Conservation (phyloP, 2,888 invertebrate genomes). For the Metalampra italica region DNA sequence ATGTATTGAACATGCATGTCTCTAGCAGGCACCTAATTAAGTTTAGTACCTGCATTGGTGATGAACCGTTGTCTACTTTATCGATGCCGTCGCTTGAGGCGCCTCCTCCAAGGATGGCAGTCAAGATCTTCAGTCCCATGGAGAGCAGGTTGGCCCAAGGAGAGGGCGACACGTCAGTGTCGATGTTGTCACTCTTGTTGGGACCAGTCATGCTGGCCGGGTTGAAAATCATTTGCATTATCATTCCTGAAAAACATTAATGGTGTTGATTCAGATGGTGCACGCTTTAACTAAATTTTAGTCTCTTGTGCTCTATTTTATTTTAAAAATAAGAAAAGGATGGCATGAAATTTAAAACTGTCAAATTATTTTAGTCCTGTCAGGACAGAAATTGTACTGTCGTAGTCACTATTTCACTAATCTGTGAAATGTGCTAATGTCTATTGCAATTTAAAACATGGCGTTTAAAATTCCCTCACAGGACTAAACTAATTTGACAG, state of each 20-base stretch:
- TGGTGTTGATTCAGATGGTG: too few relatives aligned
- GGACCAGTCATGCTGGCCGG: slow-evolving; percentile 81
- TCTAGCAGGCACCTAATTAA: not conserved
- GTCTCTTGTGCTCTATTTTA: too few relatives aligned
- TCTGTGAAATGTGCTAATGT: too few relatives aligned
- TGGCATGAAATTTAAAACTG: too few relatives aligned
- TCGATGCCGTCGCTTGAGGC: slow-evolving; percentile 90
- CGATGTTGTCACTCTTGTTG: slow-evolving; percentile 88
- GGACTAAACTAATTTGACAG: too few relatives aligned
- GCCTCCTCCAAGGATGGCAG: slow-evolving; percentile 89
- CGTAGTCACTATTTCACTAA: too few relatives aligned
- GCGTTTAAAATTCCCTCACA: too few relatives aligned
- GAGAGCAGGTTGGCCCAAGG: slow-evolving; percentile 93
- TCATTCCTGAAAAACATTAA: slow-evolving; percentile 75
- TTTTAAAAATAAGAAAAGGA: too few relatives aligned
- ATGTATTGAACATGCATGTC: slow-evolving; percentile 2
- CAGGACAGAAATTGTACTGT: too few relatives aligned
- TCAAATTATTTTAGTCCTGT: too few relatives aligned
- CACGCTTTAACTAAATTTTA: too few relatives aligned
- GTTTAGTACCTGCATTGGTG: slow-evolving; percentile 89
- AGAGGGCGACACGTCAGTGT: slow-evolving; percentile 85
- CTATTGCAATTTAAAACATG: too few relatives aligned
- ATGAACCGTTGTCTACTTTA: slow-evolving; percentile 92
- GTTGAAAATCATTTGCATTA: slow-evolving; percentile 93
- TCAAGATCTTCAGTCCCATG: slow-evolving; percentile 91